Percentiles rank a stretch among this genome's conserved stretches.
Conservation (phyloP, 2,113 vertebrate genomes). For the Amblyopsis rosae region DNA sequence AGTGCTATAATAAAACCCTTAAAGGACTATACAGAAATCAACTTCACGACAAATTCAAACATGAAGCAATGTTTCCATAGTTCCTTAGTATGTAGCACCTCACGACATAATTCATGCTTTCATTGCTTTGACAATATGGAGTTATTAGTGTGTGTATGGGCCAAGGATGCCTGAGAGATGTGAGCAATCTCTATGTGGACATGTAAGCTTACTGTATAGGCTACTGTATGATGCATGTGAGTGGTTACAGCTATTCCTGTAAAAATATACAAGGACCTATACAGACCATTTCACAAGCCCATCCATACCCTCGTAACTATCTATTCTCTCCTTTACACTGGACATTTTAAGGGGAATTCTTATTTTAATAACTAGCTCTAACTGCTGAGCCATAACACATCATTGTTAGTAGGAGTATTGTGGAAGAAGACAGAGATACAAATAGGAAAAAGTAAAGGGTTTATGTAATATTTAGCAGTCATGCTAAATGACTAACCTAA, state of each 20-base stretch:
- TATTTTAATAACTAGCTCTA: constrained; percentile 21
- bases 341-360: constrained; percentile 27
- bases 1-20: background rate
- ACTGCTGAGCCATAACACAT: constrained; percentile 32
- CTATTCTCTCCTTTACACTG: constrained; percentile 24
- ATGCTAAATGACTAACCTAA: too few relatives aligned
- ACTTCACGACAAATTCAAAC: constrained; percentile 15
- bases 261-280: constrained; percentile 33
- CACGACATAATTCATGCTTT: background rate
- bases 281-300: constrained; percentile 40
- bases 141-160: background rate
- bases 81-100: background rate
- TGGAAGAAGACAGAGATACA: constrained; percentile 18
- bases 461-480: too few relatives aligned
- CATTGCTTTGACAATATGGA: background rate
- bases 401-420: constrained; percentile 11
- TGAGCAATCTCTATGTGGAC: constrained; percentile 6
- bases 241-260: constrained; percentile 18
- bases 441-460: background rate
- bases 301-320: constrained; percentile 40
- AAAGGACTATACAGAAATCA: constrained; percentile 4
- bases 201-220: background rate
- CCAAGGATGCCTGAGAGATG: background rate
- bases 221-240: background rate
- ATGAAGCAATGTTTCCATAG: background rate